A percentile compares a stretch with the other conserved stretches of the same genome.
phyloP scores from a whole-genome alignment of 2,888 invertebrate genomes.

The Dolichopus griseipennis region DNA sequence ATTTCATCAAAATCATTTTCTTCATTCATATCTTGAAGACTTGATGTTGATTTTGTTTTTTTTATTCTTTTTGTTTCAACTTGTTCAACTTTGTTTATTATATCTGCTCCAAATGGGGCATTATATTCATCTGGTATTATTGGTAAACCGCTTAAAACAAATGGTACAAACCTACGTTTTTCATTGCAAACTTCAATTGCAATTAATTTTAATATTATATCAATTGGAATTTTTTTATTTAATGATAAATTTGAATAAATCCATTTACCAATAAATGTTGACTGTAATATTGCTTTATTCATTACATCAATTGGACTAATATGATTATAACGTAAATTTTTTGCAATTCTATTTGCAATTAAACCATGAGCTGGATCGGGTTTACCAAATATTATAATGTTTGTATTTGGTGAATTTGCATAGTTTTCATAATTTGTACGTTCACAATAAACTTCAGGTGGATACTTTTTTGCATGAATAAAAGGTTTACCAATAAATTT shows the following conservation, averaged over 20 bases:
- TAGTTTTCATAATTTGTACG: conserved; percentile 17
- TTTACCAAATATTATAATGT: conserved; percentile 54
- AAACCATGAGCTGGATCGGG: conserved; percentile 47
- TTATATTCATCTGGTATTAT: conserved; percentile 43
- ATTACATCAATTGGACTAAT: conserved; percentile 51
- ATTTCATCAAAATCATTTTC: no score
- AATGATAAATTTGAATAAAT: conserved; percentile 50
- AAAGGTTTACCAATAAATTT: no score
- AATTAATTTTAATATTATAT: conserved; percentile 47
- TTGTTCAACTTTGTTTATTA: neutral
- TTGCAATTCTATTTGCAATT: conserved; percentile 50
- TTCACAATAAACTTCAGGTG: conserved; percentile 14
- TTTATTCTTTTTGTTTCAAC: no score
- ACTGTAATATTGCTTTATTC: conserved; percentile 50
- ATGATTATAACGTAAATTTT: conserved; percentile 50
- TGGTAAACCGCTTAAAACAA: conserved; percentile 57
- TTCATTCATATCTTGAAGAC: no score
- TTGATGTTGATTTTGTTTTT: no score
- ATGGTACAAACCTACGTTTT: conserved; percentile 52
- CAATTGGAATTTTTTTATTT: conserved; percentile 46
- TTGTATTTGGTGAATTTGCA: conserved; percentile 36
- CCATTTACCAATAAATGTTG: conserved; percentile 49
- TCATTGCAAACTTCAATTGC: conserved; percentile 47
- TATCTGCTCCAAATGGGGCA: neutral
- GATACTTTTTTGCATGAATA: conserved; percentile 12